phyloP scores from a whole-genome alignment of 2,797 vertebrate species.

The Antrozous pallidus region DNA sequence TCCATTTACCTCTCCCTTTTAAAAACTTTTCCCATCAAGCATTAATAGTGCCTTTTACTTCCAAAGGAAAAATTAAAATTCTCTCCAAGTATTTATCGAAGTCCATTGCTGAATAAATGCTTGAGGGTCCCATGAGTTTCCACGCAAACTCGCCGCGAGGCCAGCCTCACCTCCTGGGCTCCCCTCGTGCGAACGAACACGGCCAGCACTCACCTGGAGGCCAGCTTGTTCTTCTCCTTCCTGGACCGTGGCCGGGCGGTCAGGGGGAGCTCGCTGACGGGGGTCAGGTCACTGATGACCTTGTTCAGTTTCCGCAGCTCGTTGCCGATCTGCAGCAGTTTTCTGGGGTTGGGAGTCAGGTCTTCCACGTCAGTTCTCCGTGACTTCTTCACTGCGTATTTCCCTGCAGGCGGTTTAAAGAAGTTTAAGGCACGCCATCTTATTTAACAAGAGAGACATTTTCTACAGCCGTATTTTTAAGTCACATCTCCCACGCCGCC shows the following conservation, averaged over 20 bases:
- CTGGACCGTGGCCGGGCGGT: constrained; percentile 96
- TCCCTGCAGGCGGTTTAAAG: constrained; percentile 83
- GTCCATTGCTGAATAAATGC: constrained; percentile 32
- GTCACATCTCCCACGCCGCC: not conserved
- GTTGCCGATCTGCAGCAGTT: constrained; percentile 97
- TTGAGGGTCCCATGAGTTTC: not conserved
- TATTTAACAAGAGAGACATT: not conserved
- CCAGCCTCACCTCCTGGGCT: constrained; percentile 23
- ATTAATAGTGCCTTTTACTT: constrained; percentile 23
- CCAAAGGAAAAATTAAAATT: constrained; percentile 33
- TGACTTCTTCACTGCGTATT: constrained; percentile 96
- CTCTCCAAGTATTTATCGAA: constrained; percentile 29
- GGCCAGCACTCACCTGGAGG: constrained; percentile 89
- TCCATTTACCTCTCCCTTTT: not conserved
- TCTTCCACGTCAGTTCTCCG: constrained; percentile 98
- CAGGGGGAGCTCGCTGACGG: constrained; percentile 96
- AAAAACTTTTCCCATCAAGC: constrained; percentile 24
- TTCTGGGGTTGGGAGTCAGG: constrained; percentile 96
- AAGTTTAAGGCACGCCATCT: constrained; percentile 15
- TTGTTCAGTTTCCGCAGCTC: constrained; percentile 98
- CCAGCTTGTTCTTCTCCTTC: constrained; percentile 99
- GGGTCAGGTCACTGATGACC: constrained; percentile 97
- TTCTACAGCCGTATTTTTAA: constrained; percentile 18
- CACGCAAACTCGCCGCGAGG: not conserved
- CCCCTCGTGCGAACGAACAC: not conserved